Base-by-base conservation (phyloP, 2,888 invertebrate genomes). In the Xanthia togata region DNA sequence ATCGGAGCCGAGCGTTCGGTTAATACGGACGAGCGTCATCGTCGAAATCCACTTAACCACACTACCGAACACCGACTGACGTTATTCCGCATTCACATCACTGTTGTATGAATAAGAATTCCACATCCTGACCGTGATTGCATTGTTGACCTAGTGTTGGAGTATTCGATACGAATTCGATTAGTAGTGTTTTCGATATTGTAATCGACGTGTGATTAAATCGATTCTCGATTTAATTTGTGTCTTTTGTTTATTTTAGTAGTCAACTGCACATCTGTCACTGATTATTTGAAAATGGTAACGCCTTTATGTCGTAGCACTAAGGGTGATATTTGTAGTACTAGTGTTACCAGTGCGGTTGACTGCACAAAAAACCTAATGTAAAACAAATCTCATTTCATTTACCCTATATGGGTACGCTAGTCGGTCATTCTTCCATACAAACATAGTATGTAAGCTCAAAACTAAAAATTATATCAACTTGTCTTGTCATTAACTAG, bases 21-120 rank as follows among this genome's bases (percentile, higher is more conserved):
- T 88, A 89, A 89, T 89, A 87, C 78, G 79, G 79, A 67, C 73
- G 79, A 82, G 87, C 88, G 86, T 88, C 88, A 90, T 85, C 88
- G 79, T 73, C 70, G 82, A 88, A 90, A 91, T 89, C 87, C 88
- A 89, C 88, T 91, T 88, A 90, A 83, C 84, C 84, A 80, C 85
- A 83, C 84, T 72, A 50, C 71, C 59, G 69, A 83, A 74, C 83
- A 80, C 76, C 73, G 83, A 76, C 83, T 85, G 81, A 86, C 79
- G 83, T 75, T 84, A 81, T 74, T 85, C 73, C 82, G 72, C 63
- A 83, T 83, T 82, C 75, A 71, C 76, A 74, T 70, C 76, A 76
- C 79, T 79, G 76, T 81, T 65, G 82, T 76, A 73, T 83, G 80
- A 70, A 72, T 74, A 83, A 79, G 67, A 75, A 82, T 79, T 74